Evolutionary conservation across 2,113 vertebrate species (phyloP).

Genomic region (Coreoperca whiteheadi): DNA sequence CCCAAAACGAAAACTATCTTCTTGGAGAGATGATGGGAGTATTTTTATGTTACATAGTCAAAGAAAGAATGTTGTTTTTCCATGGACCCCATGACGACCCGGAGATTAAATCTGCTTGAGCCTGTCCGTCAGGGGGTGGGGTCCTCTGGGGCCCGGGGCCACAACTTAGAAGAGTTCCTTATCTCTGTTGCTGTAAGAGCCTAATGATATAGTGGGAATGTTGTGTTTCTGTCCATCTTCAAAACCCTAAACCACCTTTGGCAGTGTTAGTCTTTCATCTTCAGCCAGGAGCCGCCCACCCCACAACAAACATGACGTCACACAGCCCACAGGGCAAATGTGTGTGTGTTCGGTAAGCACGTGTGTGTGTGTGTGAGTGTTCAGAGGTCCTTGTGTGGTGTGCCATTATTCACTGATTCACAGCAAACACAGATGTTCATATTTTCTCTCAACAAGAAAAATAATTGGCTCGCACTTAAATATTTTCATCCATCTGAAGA

Average conservation of each 20-base stretch:
- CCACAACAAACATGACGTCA: slow-evolving; percentile 66
- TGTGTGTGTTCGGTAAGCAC: slow-evolving; percentile 14
- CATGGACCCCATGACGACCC: slow-evolving; percentile 45
- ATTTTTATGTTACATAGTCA: slow-evolving; percentile 47
- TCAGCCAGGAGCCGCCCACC: slow-evolving; percentile 48
- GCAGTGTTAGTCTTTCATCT: slow-evolving; percentile 66
- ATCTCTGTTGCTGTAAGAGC: slow-evolving; percentile 56
- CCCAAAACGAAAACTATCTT: slow-evolving; percentile 60
- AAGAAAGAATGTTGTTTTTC: slow-evolving; percentile 75
- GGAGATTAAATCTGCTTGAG: slow-evolving; percentile 67
- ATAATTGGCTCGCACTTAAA: slow-evolving; percentile 65
- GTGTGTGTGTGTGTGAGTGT: slow-evolving; percentile 24
- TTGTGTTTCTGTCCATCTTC: slow-evolving; percentile 68
- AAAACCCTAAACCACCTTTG: slow-evolving; percentile 62
- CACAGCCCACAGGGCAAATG: slow-evolving; percentile 51
- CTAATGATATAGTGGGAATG: slow-evolving; percentile 66
- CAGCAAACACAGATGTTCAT: slow-evolving; percentile 73
- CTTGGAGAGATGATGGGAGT: slow-evolving; percentile 34
- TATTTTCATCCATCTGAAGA: slow-evolving; percentile 66
- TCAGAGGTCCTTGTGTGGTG: slow-evolving; percentile 29
- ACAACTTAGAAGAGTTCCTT: slow-evolving; percentile 53
- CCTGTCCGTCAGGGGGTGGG: slow-evolving; percentile 63
- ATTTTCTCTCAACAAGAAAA: slow-evolving; percentile 66
- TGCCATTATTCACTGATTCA: slow-evolving; percentile 64
- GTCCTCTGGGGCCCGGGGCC: slow-evolving; percentile 52